Evolutionary conservation across 1,140 invertebrate genomes (phyloP), one percentile per base, ranked within the genome.

Genomic region (Drosophila willistoni): DNA sequence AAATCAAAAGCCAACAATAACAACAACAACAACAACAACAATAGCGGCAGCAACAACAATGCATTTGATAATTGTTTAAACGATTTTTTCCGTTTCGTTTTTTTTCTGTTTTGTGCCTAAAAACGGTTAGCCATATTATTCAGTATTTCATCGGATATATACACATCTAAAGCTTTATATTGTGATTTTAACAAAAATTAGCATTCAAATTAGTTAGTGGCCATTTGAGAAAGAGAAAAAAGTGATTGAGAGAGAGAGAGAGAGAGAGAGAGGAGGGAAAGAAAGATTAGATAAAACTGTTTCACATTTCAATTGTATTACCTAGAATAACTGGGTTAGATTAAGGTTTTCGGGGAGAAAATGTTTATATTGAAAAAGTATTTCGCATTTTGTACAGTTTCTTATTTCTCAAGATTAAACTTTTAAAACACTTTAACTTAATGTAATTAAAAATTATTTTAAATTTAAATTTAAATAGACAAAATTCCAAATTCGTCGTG

Each of bases 1-100:
- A 82, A 82, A 68, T 73, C 79, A 66, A 82, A 79, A 73, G 54
- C 79, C 62, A 51, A 22, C 44, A 51, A 51, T 17, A 47, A 39
- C 57, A 47, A 42, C 57, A 66, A 47, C 60, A 68, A 42, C 57
- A 66, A 47, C 60, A 68, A 70, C 41, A 14, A 36, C 44, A 42
- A 25, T 55, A 65, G 41, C 64, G 62, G 47, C 60, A 64, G 67
- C 63, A 66, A 54, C 64, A 67, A 59, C 61, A 70, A 75, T 74
- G 71, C 75, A 54, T 70, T 64, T 44, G 36, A 64, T 77, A 77
- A 77, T 77, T 77, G 71, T 63, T 68, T 34, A 44, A 62, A 44
- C 60, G 39, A 47, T 56, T 25, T 59, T 59, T 59, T 57, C 44
- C 44, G 44, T 67, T 61, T 63, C 29, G 54, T 29, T 29, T 29